Base-by-base conservation (phyloP, 2,888 invertebrate genomes). In the Drosophila anceps region DNA sequence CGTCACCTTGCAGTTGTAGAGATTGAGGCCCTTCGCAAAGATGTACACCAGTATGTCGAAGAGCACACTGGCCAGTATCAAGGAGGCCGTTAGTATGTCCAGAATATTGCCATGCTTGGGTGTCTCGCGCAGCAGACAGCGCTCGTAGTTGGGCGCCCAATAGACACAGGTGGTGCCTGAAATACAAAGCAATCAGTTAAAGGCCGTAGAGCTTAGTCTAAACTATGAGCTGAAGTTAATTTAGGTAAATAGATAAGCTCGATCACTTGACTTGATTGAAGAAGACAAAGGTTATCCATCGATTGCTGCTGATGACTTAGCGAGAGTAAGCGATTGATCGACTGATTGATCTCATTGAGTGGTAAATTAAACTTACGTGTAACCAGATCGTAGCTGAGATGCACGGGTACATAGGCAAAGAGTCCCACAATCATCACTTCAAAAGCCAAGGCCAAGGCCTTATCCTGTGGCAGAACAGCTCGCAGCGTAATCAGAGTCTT, bases 351-450 rank as follows among this genome's bases (percentile, higher is more conserved):
- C 2, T 24, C 2, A 24, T 3, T 24, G 4, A 3, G 24, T 24
- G n/a, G n/a, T n/a, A n/a, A 33, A 13, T 20, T 1, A 6, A 13
- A n/a, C 92, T 91, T 91, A 95, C 95, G 94, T 41, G 95, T 94
- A 20, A 96, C 93, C 9, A 93, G 88, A 55, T 95, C 94, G 82
- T 96, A 96, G 24, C 95, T 91, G 41, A 96, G 92, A 77, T 95
- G 95, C 0, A 95, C 95, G 0, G 95, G 95, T 4, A 96, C 89
- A 87, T 95, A 95, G 0, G 94, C 94, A 48, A 95, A 93, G 1
- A 95, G 81, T 0, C 94, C 94, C 2, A 94, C 85, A 37, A 94
- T 90, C 46, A 94, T 94, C 39, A 95, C 91, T 79, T 94, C 94
- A 31, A 95, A 93, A 18, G 94, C 95, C 60, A 96, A 91, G 3